Evolutionary conservation across 2,888 invertebrate genomes (phyloP).

Genomic region (Hirtodrosophila cameraria): DNA sequence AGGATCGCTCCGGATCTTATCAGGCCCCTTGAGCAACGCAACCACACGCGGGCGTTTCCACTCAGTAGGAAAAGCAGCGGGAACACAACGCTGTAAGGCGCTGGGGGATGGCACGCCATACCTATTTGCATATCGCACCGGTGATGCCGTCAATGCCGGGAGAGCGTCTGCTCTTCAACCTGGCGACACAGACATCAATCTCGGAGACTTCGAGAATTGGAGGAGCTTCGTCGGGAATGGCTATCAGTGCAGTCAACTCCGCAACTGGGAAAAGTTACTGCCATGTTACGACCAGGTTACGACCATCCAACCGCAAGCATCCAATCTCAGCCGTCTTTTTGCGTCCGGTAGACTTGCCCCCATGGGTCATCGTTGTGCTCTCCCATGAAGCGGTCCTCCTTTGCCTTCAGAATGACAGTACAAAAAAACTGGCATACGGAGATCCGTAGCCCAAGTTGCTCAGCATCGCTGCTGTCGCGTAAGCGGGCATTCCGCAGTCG

Average conservation of each 20-base stretch:
- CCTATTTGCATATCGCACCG: too few species aligned
- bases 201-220: too few species aligned
- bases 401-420: constrained; percentile 9
- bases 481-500: constrained; percentile 19
- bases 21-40: too few species aligned
- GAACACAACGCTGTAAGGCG: constrained; percentile 10
- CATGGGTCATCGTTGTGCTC: too few species aligned
- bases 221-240: too few species aligned
- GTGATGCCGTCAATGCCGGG: too few species aligned
- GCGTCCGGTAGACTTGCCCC: too few species aligned
- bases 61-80: constrained; percentile 11
- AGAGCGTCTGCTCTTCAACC: too few species aligned
- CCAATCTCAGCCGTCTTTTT: too few species aligned
- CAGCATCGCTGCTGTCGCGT: not conserved
- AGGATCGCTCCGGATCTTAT: too few species aligned
- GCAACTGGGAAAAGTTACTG: constrained; percentile 10
- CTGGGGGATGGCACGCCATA: too few species aligned
- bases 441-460: constrained; percentile 8
- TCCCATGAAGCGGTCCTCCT: constrained; percentile 14
- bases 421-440: not conserved
- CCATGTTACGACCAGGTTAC: constrained; percentile 15
- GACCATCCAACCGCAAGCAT: constrained; percentile 4
- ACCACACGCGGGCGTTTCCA: constrained; percentile 16
- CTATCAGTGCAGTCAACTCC: constrained; percentile 5
- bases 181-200: too few species aligned